Evolutionary conservation across 2,888 invertebrate genomes (phyloP).

Genomic region (Hemicrepidius hirtus): DNA sequence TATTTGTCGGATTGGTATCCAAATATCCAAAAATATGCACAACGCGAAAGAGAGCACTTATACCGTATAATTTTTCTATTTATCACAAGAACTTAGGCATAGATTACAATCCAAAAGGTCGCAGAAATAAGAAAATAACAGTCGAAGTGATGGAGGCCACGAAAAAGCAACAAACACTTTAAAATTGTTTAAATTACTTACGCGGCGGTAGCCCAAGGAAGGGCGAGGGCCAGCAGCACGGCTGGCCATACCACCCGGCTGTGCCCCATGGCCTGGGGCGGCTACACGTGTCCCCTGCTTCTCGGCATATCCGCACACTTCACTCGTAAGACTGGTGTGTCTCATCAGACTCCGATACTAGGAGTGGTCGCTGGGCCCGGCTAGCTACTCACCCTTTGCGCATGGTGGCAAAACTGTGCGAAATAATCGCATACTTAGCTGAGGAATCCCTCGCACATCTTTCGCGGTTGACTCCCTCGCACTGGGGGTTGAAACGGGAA

Average conservation of each 20-base stretch:
- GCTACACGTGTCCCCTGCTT: conserved; percentile 73
- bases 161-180: conserved; percentile 20
- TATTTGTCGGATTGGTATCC: background rate
- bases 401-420: conserved; percentile 68
- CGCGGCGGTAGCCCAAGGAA: conserved; percentile 72
- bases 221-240: conserved; percentile 77
- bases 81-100: background rate
- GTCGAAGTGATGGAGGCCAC: conserved; percentile 13
- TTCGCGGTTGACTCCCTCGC: conserved; percentile 65
- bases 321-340: conserved; percentile 68
- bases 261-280: conserved; percentile 71
- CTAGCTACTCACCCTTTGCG: conserved; percentile 67
- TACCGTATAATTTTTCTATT: background rate
- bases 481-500: conserved; percentile 70
- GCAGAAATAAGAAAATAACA: background rate
- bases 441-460: conserved; percentile 56
- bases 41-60: conserved; percentile 3
- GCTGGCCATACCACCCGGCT: conserved; percentile 76
- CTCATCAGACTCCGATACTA: conserved; percentile 70
- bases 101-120: conserved; percentile 6
- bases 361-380: conserved; percentile 71
- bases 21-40: conserved; percentile 7
- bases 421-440: conserved; percentile 67
- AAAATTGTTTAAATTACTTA: conserved; percentile 66
- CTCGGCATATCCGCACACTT: conserved; percentile 68